Evolutionary conservation across 2,888 invertebrate species (phyloP), one percentile per base, ranked within the genome.

Genomic region (Agrotis segetum): DNA sequence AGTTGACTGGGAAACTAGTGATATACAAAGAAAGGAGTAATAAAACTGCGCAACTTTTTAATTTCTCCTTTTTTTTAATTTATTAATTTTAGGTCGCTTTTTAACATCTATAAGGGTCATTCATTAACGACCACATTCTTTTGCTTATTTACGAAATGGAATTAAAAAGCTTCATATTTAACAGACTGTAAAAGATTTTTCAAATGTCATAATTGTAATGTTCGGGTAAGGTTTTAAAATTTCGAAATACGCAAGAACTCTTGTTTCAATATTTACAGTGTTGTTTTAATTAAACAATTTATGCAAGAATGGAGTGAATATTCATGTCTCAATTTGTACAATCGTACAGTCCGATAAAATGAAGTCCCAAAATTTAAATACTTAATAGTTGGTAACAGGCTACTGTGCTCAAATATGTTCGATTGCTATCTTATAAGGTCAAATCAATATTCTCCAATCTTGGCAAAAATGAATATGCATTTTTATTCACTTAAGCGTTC

Each of bases 371-470:
- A 34, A 34, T 34, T 24, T 70, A 17, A 68, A 58, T 60, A 53
- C 63, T 65, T 52, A 68, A 44, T 70, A 29, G 40, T 7, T 49
- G 17, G 11, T 60, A 52, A 52, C 52, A 19, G 17, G 50, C 66
- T 64, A 71, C 75, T 70, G 62, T 66, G 40, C 49, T 60, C 49
- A 14, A 68, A 62, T 71, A 67, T 50, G 66, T 66, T 44, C 46
- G 24, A 76, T 75, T 52, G 67, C 40, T 50, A 71, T 78, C n/a
- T 66, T 67, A 34, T 52, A 64, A 71, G 82, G 79, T 69, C 72
- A 79, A 73, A 75, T 82, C 55, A 76, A 80, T 82, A 74, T 74
- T 67, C 75, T 67, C 56, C 59, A 72, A 65, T 77, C 67, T 46
- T 65, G 50, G 53, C 52, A 13, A 63, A 72, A 65, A 72, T 71